phyloP scores from a whole-genome alignment of 1,140 invertebrate species.

The Choristoneura fumiferana region DNA sequence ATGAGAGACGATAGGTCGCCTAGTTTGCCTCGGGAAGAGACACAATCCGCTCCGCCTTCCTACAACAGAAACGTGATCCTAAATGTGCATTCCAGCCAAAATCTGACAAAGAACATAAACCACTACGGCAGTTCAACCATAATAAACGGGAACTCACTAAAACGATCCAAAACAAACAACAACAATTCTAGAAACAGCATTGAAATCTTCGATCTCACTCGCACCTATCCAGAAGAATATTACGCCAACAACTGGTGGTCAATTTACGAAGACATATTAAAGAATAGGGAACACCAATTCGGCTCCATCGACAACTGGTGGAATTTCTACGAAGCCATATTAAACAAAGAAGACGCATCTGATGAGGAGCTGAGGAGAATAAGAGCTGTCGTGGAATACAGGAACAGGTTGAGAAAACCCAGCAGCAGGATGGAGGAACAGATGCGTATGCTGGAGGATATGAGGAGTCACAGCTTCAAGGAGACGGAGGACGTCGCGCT shows the following conservation, averaged over 20 bases:
- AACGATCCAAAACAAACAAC: conserved; percentile 34
- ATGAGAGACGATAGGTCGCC: conserved; percentile 30
- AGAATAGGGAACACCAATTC: conserved; percentile 69
- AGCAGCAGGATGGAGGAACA: conserved; percentile 66
- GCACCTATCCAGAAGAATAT: conserved; percentile 67
- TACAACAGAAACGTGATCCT: conserved; percentile 47
- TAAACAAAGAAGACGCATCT: conserved; percentile 52
- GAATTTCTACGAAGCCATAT: conserved; percentile 65
- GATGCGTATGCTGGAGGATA: conserved; percentile 57
- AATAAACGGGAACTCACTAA: conserved; percentile 33
- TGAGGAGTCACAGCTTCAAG: conserved; percentile 53
- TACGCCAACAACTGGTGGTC: conserved; percentile 78
- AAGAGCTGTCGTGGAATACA: conserved; percentile 42
- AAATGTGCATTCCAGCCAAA: conserved; percentile 43
- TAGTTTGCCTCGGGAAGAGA: conserved; percentile 33
- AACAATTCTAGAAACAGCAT: conserved; percentile 44
- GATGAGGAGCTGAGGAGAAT: conserved; percentile 48
- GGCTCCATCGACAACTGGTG: conserved; percentile 76
- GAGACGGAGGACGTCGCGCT: conserved; percentile 53
- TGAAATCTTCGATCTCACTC: conserved; percentile 62
- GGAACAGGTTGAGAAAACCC: conserved; percentile 38
- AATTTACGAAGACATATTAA: conserved; percentile 72
- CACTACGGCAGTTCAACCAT: conserved; percentile 36
- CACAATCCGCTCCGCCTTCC: conserved; percentile 34
- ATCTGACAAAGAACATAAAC: conserved; percentile 40